These are phyloP conservation scores for Thinocorus orbignyianus DNA, from an alignment of 2,113 vertebrate species.

Conservation along the genomic window DNA sequence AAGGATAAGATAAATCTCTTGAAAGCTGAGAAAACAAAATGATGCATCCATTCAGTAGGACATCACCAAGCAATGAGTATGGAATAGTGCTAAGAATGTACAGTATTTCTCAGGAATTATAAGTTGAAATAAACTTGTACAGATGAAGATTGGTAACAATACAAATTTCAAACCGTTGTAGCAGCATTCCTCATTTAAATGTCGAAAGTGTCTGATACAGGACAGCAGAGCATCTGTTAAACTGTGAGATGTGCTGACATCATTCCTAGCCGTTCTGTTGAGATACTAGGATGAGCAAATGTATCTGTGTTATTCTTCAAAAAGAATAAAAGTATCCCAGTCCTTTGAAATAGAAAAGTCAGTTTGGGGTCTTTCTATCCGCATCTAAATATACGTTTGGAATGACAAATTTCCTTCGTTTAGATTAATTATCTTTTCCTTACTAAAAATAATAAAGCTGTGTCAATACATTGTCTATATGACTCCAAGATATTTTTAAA, in stretches of 20 bases:
- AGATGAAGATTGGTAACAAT: background rate
- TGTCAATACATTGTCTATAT: background rate
- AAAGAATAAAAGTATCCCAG: background rate
- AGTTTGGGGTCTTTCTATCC: background rate
- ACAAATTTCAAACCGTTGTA: background rate
- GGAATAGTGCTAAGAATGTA: background rate
- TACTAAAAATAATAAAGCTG: background rate
- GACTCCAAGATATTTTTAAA: conserved; percentile 31
- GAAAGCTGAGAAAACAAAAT: background rate
- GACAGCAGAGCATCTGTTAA: background rate
- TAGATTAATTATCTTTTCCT: background rate
- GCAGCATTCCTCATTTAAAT: background rate
- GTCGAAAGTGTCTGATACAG: background rate
- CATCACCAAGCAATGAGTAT: background rate
- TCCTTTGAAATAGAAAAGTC: background rate
- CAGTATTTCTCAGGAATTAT: background rate
- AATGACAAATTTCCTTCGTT: conserved; percentile 18
- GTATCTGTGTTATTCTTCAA: background rate
- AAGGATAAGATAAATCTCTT: background rate
- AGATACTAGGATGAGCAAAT: background rate
- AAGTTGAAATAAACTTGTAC: background rate
- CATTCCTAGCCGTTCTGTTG: background rate
- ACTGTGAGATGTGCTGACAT: background rate
- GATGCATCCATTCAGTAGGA: background rate
- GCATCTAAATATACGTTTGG: background rate